Base-by-base conservation (phyloP, 2,888 invertebrate genomes). In the Caenorhabditis sp. region DNA sequence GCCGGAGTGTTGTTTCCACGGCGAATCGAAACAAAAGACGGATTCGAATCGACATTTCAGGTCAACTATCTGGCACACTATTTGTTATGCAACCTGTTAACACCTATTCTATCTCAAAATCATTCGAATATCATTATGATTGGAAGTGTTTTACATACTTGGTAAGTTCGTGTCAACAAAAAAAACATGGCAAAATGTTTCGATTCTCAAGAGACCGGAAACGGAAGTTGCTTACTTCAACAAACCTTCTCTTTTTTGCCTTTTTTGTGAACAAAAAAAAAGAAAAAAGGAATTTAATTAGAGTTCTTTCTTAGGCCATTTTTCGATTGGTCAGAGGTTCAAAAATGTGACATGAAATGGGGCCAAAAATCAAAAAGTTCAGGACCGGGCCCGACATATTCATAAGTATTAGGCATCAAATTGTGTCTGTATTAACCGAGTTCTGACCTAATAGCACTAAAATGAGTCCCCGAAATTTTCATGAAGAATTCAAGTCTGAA, bases 11-110 rank as follows among this genome's bases (percentile, higher is more conserved):
- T 87, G 62, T 77, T 77, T 59, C 77, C 79, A 5, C 55, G 85
- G 24, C 65, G 84, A 59, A 60, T 77, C 51, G 76, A 82, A 57
- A 83, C 79, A 51, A 81, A 78, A 23, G 83, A 87, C 62, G 85
- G 86, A 37, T 62, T 83, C 26, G 87, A 87, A 66, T 70, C 80
- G 24, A 83, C 83, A 27, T 83, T 86, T 67, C 86, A 86, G 78
- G 86, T 84, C 23, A 87, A 87, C 69, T 86, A 86, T 63, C 75
- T 87, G 62, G 70, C 87, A n/a, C 86, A 87, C 58, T 86, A 84
- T 62, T 67, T 84, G 24, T 71, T 87, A 23, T 79, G 78, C 66
- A 82, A 83, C 57, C 66, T 76, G 27, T 70, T 87, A 43, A 58
- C 83, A 6, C 76, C 78, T 3, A 37, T 81, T 24, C 68, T 87